These are phyloP conservation scores for Drosophila bocki DNA, from an alignment of 1,140 invertebrate genomes.

Conservation along the genomic window DNA sequence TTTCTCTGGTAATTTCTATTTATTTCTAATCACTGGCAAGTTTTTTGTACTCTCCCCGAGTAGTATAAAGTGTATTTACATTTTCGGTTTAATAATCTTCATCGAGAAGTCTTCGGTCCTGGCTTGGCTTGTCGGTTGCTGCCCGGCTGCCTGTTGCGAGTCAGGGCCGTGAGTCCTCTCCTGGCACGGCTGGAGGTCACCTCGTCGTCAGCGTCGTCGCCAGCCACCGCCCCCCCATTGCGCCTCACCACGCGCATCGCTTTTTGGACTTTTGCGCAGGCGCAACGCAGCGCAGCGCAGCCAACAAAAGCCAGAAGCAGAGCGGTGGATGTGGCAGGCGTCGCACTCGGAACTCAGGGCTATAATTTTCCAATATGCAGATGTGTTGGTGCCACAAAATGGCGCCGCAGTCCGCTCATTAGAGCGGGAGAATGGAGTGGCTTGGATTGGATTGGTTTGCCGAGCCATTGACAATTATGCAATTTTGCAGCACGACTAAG, in stretches of 20 bases:
- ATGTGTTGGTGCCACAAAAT: conserved; percentile 77
- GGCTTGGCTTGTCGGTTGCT: conserved; percentile 12
- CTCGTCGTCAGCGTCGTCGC: conserved; percentile 71
- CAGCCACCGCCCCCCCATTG: conserved; percentile 56
- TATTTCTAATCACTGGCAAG: background rate
- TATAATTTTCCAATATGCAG: conserved; percentile 83
- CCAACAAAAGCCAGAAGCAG: conserved; percentile 72
- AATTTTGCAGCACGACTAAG: conserved; percentile 79
- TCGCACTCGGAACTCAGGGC: conserved; percentile 34
- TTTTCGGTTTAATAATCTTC: background rate
- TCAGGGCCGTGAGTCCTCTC: conserved; percentile 62
- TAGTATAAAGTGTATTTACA: conserved; percentile 9
- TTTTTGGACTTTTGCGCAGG: conserved; percentile 76
- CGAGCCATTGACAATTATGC: conserved; percentile 74
- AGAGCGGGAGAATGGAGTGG: conserved; percentile 30
- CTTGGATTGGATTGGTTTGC: conserved; percentile 26
- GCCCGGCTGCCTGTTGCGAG: conserved; percentile 61
- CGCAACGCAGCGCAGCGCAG: conserved; percentile 68
- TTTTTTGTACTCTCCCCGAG: background rate
- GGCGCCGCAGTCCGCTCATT: conserved; percentile 71
- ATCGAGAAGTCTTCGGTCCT: background rate
- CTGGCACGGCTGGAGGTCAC: conserved; percentile 74
- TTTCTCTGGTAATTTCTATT: background rate
- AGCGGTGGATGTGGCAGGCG: conserved; percentile 45
- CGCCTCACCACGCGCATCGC: conserved; percentile 79